Conservation (phyloP, 2,888 invertebrate genomes). For the Epinotia ramella region DNA sequence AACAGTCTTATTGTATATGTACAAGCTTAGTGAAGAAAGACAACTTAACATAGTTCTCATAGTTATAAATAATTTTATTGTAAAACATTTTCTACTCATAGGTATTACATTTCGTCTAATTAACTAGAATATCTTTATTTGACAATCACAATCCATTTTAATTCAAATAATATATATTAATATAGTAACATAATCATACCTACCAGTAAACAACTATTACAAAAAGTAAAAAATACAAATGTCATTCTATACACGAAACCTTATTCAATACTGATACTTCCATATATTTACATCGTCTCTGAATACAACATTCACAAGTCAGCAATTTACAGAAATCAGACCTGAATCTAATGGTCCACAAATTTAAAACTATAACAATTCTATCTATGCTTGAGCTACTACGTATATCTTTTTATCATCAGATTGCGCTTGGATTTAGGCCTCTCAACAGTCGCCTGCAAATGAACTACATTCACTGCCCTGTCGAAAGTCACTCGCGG, state of each 20-base stretch:
- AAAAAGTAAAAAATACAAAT: constrained; percentile 62
- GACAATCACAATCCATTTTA: constrained; percentile 34
- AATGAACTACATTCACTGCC: constrained; percentile 76
- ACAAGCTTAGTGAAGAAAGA: constrained; percentile 55
- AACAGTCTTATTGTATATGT: constrained; percentile 72
- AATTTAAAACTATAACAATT: constrained; percentile 56
- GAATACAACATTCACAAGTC: constrained; percentile 49
- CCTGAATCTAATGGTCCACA: constrained; percentile 71
- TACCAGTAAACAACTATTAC: constrained; percentile 54
- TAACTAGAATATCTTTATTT: constrained; percentile 27
- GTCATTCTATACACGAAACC: constrained; percentile 47
- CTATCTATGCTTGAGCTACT: constrained; percentile 57
- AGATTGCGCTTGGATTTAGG: constrained; percentile 56
- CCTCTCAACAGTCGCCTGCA: constrained; percentile 68
- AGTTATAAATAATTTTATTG: constrained; percentile 30
- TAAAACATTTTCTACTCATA: constrained; percentile 31
- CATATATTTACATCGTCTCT: constrained; percentile 34
- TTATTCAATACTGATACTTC: constrained; percentile 40
- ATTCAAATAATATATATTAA: constrained; percentile 11
- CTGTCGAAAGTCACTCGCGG: constrained; percentile 79
- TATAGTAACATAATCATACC: constrained; percentile 21
- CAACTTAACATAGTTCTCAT: constrained; percentile 35
- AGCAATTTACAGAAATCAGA: constrained; percentile 62
- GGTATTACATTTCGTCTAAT: constrained; percentile 29
- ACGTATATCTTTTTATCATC: constrained; percentile 58